Conservation (phyloP, 2,113 vertebrate species). For the Lamprologus tigripictilis region DNA sequence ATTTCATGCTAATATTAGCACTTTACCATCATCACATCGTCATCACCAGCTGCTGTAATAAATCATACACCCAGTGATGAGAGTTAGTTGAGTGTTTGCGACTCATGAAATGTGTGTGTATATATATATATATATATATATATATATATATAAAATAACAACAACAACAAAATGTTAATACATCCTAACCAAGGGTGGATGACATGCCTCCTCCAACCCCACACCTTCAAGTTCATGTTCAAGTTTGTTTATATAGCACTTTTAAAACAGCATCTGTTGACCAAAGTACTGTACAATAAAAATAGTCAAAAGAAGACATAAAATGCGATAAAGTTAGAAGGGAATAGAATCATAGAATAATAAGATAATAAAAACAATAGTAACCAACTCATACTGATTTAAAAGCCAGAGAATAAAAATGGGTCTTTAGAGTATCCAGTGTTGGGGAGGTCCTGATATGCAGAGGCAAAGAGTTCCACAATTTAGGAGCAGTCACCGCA, state of each 20-base stretch:
- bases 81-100: not conserved
- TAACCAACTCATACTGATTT: not conserved
- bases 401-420: not conserved
- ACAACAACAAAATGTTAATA: not conserved
- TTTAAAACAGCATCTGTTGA: not conserved
- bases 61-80: not conserved
- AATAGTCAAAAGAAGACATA: not conserved
- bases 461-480: not conserved
- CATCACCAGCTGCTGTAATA: not conserved
- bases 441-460: not conserved
- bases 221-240: not conserved
- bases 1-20: not conserved
- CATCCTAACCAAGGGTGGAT: not conserved
- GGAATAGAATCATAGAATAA: not conserved
- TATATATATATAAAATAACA: too few relatives aligned
- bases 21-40: not conserved
- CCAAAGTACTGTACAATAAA: not conserved
- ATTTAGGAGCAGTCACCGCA: not conserved
- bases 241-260: not conserved
- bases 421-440: not conserved
- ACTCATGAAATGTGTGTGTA: fast-evolving
- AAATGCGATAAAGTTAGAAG: not conserved
- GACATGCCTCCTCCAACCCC: not conserved
- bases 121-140: too few relatives aligned
- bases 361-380: not conserved